Evolutionary conservation across 37 sponge, comb jelly and placozoan species (phyloP), one percentile per base, ranked within the genome.

Genomic region (Chondrosia reniformis): DNA sequence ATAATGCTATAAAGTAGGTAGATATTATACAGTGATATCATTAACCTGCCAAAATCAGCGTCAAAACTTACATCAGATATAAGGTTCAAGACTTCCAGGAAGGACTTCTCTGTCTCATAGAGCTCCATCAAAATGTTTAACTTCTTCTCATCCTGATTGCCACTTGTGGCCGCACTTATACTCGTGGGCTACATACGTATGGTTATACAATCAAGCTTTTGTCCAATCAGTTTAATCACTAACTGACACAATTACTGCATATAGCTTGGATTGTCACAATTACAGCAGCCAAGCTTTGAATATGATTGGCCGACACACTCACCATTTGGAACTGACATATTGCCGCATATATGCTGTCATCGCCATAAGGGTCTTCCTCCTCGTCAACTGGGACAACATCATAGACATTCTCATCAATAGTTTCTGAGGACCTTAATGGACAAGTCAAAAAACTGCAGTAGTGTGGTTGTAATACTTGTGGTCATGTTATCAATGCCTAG

Each of bases 41-140:
- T n/a, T n/a, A n/a, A n/a, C n/a, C n/a, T n/a, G n/a, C n/a, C 10
- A 49, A 49, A 49, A 49, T 19, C 52, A 49, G 52, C 10, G 15
- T 10, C 52, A 15, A 36, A 66, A 46, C 58, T 19, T 22, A 85
- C 86, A 30, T 80, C 65, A 54, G 74, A 67, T 2, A 92, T 82
- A 21, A 84, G 45, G 2, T 81, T 12, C 31, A 92, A 55, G 1
- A 78, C 93, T 2, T 13, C 28, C 39, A 92, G 55, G 57, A 81
- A 88, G 45, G 76, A 88, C 82, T 82, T 85, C 65, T 92, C 93
- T 37, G 93, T 92, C 72, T 92, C 89, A 73, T 58, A 85, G 34
- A 92, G 42, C 73, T 92, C 93, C 17, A 36, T 13, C 24, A 92
- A 22, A 17, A 88, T 34, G 21, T 67, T 71, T 8, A 45, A 32